A percentile compares a stretch with the other conserved stretches of the same genome.
phyloP scores from a whole-genome alignment of 2,113 vertebrate species.

The Leucopternis melanops region DNA sequence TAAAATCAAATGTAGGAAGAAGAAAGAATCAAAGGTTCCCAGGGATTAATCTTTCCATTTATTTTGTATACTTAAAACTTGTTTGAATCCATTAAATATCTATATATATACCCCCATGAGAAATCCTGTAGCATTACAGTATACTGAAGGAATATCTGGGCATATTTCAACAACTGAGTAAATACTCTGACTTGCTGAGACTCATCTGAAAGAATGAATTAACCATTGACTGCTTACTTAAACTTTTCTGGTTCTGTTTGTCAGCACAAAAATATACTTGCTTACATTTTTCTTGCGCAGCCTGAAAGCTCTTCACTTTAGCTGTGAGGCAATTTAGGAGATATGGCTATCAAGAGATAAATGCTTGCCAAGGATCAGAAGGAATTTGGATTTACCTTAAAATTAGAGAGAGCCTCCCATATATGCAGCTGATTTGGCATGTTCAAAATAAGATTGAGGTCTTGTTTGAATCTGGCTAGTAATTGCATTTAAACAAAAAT shows the following conservation, averaged over 20 bases:
- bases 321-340: background rate
- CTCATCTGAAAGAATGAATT: background rate
- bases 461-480: background rate
- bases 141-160: background rate
- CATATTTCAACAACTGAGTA: background rate
- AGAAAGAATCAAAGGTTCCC: background rate
- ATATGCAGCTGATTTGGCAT: background rate
- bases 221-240: background rate
- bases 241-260: background rate
- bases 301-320: background rate
- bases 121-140: background rate
- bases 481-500: background rate
- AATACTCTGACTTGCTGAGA: background rate
- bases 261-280: background rate
- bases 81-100: background rate
- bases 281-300: background rate
- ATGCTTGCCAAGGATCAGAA: background rate
- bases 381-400: constrained; percentile 4
- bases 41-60: background rate
- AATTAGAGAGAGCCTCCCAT: background rate
- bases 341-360: background rate
- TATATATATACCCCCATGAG: background rate
- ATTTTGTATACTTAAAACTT: background rate
- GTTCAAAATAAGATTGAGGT: background rate
- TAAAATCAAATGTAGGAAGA: background rate